These are phyloP conservation scores for Glossophaga mutica DNA, from an alignment of 2,797 vertebrate genomes.

Conservation along the genomic window DNA sequence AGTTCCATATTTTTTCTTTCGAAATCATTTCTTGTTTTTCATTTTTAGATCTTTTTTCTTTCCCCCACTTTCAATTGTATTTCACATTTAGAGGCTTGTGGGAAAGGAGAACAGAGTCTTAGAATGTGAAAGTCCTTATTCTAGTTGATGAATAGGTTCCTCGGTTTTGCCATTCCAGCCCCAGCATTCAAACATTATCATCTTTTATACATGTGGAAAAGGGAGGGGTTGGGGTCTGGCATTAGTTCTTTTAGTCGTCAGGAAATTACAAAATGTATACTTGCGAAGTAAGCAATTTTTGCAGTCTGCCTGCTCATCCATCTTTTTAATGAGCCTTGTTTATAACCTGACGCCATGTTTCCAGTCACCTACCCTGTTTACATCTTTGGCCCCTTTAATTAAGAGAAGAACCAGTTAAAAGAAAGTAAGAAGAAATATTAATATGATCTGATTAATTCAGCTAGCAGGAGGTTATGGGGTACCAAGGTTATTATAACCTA, in stretches of 20 bases:
- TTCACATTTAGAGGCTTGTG: background rate
- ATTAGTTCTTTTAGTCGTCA: slow-evolving; percentile 87
- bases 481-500: slow-evolving; percentile 90
- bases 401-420: slow-evolving; percentile 90
- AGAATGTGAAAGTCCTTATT: slow-evolving; percentile 75
- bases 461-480: slow-evolving; percentile 89
- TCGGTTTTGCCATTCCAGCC: slow-evolving; percentile 73
- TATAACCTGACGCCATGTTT: slow-evolving; percentile 87
- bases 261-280: slow-evolving; percentile 89
- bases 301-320: slow-evolving; percentile 86
- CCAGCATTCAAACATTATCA: slow-evolving; percentile 85
- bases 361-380: slow-evolving; percentile 89
- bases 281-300: slow-evolving; percentile 90
- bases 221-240: slow-evolving; percentile 81
- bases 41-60: background rate
- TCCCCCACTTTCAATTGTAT: background rate
- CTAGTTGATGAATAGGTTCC: slow-evolving; percentile 82
- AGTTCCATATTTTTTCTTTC: background rate
- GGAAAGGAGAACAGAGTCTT: slow-evolving; percentile 55
- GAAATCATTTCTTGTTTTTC: background rate
- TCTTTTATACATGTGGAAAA: slow-evolving; percentile 84
- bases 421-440: slow-evolving; percentile 90
- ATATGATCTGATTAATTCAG: slow-evolving; percentile 91
- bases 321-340: slow-evolving; percentile 94
- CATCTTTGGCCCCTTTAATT: slow-evolving; percentile 92